A percentile compares a stretch with the other conserved stretches of the same genome.
Conservation (phyloP, 2,113 vertebrate genomes). For the Pituophis catenifer region DNA sequence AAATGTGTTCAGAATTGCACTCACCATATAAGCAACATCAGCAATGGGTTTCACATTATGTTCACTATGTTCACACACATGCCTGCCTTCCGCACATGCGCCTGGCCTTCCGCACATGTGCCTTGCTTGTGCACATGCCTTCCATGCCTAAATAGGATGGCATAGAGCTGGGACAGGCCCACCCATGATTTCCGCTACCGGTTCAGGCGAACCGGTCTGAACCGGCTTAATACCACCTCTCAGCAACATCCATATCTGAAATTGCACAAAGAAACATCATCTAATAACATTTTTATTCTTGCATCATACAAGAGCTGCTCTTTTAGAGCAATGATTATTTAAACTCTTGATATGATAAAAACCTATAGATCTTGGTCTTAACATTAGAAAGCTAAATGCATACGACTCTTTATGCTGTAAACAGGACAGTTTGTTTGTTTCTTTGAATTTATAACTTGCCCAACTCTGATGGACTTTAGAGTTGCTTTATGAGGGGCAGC, state of each 20-base stretch:
- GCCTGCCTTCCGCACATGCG: too few species aligned
- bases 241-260: not conserved
- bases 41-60: too few species aligned
- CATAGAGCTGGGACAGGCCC: too few species aligned
- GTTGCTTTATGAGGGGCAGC: conserved; percentile 41
- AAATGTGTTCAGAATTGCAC: not conserved
- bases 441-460: not conserved
- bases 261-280: not conserved
- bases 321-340: conserved; percentile 21
- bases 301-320: not conserved
- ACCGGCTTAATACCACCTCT: too few species aligned
- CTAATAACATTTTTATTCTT: not conserved
- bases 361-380: not conserved
- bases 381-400: conserved; percentile 24
- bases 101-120: too few species aligned
- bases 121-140: too few species aligned
- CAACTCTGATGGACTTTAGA: not conserved
- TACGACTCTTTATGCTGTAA: conserved; percentile 26
- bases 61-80: too few species aligned
- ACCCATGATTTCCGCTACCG: too few species aligned
- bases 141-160: too few species aligned
- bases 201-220: too few species aligned
- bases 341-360: not conserved
- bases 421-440: not conserved
- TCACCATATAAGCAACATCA: not conserved